Conservation (phyloP, 2,113 vertebrate species). For the Alethe castanea region DNA sequence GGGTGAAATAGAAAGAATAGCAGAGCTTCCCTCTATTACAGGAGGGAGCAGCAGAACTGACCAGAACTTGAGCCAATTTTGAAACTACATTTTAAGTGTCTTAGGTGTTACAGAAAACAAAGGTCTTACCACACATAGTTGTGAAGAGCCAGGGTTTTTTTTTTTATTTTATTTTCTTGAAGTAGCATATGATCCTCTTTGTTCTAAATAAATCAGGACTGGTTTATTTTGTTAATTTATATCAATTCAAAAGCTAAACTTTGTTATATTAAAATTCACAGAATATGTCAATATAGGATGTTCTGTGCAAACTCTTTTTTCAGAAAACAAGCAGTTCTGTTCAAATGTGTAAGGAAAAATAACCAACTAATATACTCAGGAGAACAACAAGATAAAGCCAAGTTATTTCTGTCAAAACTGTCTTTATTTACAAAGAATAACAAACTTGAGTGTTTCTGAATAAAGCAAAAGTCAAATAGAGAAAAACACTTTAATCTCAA, state of each 20-base stretch:
- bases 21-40: neutral
- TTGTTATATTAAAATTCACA: neutral
- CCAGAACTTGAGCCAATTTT: neutral
- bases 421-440: neutral
- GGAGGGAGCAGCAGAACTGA: neutral
- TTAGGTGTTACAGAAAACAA: neutral
- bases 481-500: neutral
- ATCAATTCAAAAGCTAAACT: neutral
- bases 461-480: neutral
- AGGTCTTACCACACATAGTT: accelerated
- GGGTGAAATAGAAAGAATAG: neutral
- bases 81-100: neutral
- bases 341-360: neutral
- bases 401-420: neutral
- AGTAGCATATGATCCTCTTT: neutral
- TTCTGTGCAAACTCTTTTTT: neutral
- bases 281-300: neutral
- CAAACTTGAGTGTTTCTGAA: neutral
- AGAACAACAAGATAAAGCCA: neutral
- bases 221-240: neutral
- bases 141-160: neutral
- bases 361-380: neutral
- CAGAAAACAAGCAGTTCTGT: neutral
- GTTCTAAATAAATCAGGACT: neutral
- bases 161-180: neutral